Evolutionary conservation across 2,888 invertebrate species (phyloP), one percentile per base, ranked within the genome.

Genomic region (Helicoverpa assulta): DNA sequence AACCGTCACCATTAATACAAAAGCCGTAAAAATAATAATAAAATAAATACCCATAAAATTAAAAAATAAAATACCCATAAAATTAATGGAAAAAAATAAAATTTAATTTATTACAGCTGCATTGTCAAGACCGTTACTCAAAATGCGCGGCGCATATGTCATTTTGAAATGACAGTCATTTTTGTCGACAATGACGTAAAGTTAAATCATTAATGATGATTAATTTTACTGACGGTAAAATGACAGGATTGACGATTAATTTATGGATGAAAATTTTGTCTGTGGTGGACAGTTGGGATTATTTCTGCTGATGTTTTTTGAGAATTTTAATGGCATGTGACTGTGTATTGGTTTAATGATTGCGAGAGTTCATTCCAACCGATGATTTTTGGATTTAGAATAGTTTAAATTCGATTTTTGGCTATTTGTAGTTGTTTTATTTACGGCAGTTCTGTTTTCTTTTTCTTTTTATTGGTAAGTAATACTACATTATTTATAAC

Each of bases 201-300:
- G 59, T 74, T 47, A 73, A 73, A 73, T 82, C 55, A 76, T 82
- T 84, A 76, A 53, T 33, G 72, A 56, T 66, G 50, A 69, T 83
- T 64, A 78, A 63, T 61, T 70, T 66, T 51, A 21, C 40, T 7
- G 57, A 16, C n/a, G 5, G 21, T 63, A 43, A 75, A 66, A 52
- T 73, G 52, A 53, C 19, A 18, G 29, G 58, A 29, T 58, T 63
- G 74, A 51, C 40, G 26, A 33, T 16, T 18, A n/a, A 47, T 47
- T 50, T 54, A 52, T 73, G 2, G 43, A 50, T 40, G 19, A 5
- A 6, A 53, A 65, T 29, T 16, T 21, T 16, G 29, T 51, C 40
- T 14, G 5, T 29, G 8, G 16, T 7, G 18, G 21, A 50, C 21
- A 14, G 40, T 21, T 37, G 29, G 4, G 26, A 55, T 19, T 47